phyloP scores from a whole-genome alignment of 2,797 vertebrate species.

The Hyperoplus lanceolatus region DNA sequence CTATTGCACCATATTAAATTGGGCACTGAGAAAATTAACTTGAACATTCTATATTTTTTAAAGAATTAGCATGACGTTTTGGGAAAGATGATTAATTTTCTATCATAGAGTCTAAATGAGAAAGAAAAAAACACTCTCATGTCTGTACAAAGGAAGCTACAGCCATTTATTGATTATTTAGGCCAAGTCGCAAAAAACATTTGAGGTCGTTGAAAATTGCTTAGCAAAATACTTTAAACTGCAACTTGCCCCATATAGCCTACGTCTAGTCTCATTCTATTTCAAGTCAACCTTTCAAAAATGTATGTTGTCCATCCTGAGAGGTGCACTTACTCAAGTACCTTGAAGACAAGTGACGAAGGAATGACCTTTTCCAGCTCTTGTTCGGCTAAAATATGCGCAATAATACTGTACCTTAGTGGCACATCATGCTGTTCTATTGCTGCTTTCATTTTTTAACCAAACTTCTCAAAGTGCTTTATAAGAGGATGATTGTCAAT shows the following conservation, averaged over 20 bases:
- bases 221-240: neutral
- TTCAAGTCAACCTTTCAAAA: neutral
- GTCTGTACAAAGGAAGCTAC: neutral
- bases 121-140: neutral
- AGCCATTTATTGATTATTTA: too few species aligned
- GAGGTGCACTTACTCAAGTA: neutral
- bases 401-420: neutral
- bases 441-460: neutral
- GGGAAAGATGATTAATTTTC: too few species aligned
- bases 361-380: neutral
- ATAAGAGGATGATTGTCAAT: neutral
- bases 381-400: neutral
- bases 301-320: neutral
- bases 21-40: neutral
- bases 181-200: too few species aligned
- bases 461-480: constrained; percentile 18
- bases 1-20: neutral
- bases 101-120: neutral
- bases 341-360: neutral
- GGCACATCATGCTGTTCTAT: neutral
- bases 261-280: neutral
- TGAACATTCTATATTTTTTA: neutral
- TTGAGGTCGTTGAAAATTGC: neutral
- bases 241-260: neutral
- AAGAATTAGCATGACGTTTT: neutral